Percentiles rank a stretch among this genome's conserved stretches.
phyloP scores from a whole-genome alignment of 2,797 vertebrate genomes.

The Tenualosa ilisha region DNA sequence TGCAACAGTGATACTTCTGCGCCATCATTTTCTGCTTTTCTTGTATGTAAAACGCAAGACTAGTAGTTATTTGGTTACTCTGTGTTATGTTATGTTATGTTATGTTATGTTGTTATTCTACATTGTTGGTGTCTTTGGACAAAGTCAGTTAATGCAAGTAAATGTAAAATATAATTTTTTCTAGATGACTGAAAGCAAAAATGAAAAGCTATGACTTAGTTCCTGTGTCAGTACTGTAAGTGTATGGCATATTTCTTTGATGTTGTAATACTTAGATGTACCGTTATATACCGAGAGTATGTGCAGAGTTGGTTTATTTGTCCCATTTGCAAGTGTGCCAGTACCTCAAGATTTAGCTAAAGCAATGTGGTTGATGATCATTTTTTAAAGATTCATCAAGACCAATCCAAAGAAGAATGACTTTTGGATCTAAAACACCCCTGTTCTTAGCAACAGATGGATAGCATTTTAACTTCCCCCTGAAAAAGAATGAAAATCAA shows the following conservation, averaged over 20 bases:
- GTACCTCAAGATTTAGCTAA: background rate
- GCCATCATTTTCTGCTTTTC: too few species aligned
- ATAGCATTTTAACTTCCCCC: constrained; percentile 15
- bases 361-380: background rate
- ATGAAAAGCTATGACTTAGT: background rate
- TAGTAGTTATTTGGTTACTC: too few species aligned
- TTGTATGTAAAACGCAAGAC: too few species aligned
- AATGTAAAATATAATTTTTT: too few species aligned
- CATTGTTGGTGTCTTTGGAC: too few species aligned
- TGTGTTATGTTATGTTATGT: too few species aligned
- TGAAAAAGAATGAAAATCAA: constrained; percentile 19
- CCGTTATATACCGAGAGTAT: background rate
- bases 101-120: too few species aligned
- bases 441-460: background rate
- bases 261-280: too few species aligned
- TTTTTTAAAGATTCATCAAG: background rate
- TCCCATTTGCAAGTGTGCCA: background rate
- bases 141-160: too few species aligned
- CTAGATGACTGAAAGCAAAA: background rate
- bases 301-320: background rate
- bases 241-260: background rate
- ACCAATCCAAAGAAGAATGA: background rate
- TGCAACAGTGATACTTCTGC: too few species aligned
- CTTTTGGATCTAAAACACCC: background rate
- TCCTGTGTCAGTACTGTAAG: background rate